Base-by-base conservation (phyloP, 1,140 invertebrate species). In the Ptiloglossa arizonensis region DNA sequence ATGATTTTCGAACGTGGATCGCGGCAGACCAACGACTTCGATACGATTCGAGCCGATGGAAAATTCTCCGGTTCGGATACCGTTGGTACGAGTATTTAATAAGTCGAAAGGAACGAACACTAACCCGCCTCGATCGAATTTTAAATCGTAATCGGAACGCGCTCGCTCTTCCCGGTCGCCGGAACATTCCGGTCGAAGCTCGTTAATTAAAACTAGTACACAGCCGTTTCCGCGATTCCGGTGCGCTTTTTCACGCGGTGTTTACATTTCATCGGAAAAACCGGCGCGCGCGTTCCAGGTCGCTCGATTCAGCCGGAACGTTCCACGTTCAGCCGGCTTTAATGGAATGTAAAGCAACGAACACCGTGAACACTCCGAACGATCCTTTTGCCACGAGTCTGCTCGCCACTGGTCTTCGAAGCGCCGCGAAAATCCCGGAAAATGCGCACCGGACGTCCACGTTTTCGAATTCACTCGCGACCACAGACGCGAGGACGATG, bases 261-360 rank as follows among this genome's bases (percentile, higher is more conserved):
- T 71, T 71, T 71, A 60, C 52, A 62, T 72, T 72, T 62, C 27
- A 72, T 50, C 32, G 68, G 54, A 3, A 60, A 71, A 60, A 41
- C 41, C 29, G 62, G 19, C 27, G 32, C 17, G 17, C n/a, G 27
- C 44, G 72, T 44, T 66, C 15, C 46, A 38, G 41, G 17, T 52
- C 11, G 0, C 2, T 29, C 68, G 11, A 32, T 48, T 62, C 19
- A 24, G 8, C 2, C 24, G 63, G 46, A 69, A 24, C n/a, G 57
- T 5, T 27, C 24, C 41, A 15, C 68, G 35, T 48, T 35, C 54
- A 5, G 41, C 29, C 19, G 48, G 35, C 17, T 59, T 35, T 70
- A 59, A 70, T 41, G 38, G 38, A 27, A 44, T n/a, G 27, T n/a
- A 17, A 11, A 44, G 54, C 68, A 59, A 29, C 35, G 68, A 57